Percentiles rank a stretch among this genome's conserved stretches.
phyloP scores from a whole-genome alignment of 1,140 invertebrate genomes.

The Acyrthosiphon pisum region DNA sequence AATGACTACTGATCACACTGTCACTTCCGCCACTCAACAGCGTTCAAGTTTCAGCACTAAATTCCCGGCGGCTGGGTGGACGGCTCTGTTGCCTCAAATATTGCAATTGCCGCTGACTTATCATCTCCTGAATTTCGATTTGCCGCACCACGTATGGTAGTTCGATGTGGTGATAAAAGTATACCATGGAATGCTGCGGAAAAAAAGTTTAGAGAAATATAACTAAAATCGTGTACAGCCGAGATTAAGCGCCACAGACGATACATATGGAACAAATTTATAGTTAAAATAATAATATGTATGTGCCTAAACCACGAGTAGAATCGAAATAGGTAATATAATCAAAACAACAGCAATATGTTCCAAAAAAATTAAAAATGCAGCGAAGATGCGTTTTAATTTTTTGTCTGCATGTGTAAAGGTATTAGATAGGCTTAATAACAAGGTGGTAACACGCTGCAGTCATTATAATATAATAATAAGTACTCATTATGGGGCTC shows the following conservation, averaged over 20 bases:
- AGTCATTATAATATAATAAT: not conserved
- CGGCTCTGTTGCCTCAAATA: conserved; percentile 63
- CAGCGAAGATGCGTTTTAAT: not conserved
- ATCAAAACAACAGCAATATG: too few species aligned
- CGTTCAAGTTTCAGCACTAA: not conserved
- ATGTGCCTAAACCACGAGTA: too few species aligned
- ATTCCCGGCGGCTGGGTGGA: conserved; percentile 60
- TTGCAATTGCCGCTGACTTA: conserved; percentile 45
- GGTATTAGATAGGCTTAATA: not conserved
- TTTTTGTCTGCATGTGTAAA: not conserved
- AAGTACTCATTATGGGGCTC: too few species aligned
- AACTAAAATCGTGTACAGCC: too few species aligned
- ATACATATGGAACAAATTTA: not conserved
- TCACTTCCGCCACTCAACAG: not conserved
- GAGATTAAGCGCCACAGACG: not conserved
- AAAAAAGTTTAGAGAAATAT: conserved; percentile 60
- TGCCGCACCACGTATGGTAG: conserved; percentile 90
- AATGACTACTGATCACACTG: not conserved
- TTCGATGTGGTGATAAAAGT: conserved; percentile 99
- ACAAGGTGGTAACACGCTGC: not conserved
- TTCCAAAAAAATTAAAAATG: too few species aligned
- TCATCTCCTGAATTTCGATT: conserved; percentile 68
- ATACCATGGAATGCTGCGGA: conserved; percentile 98
- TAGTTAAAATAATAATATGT: not conserved
- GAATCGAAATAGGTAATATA: too few species aligned